Evolutionary conservation across 2,113 vertebrate species (phyloP).

Genomic region (Semnornis frantzii): DNA sequence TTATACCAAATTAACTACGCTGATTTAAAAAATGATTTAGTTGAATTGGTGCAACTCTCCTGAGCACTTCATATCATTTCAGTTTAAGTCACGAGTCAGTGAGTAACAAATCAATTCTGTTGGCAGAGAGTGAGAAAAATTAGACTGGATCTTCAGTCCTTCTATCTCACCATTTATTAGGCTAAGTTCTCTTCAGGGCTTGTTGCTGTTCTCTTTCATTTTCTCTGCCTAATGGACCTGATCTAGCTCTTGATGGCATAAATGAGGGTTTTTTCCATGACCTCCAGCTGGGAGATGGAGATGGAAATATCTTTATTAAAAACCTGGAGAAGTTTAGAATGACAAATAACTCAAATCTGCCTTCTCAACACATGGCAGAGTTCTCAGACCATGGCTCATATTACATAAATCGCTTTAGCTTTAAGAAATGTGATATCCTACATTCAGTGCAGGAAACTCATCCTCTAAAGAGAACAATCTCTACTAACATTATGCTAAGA

Average conservation of each 20-base stretch:
- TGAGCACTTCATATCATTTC: background rate
- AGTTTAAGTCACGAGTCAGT: slow-evolving; percentile 32
- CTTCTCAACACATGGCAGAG: background rate
- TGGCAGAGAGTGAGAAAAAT: slow-evolving; percentile 32
- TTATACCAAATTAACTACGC: background rate
- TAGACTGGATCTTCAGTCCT: slow-evolving; percentile 28
- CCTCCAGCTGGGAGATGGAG: slow-evolving; percentile 9
- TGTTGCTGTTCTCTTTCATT: slow-evolving; percentile 57
- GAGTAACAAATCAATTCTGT: slow-evolving; percentile 48
- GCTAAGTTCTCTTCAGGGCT: slow-evolving; percentile 46
- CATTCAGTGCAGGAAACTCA: background rate
- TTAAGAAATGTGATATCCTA: background rate
- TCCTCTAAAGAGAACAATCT: background rate
- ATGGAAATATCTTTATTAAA: slow-evolving; percentile 33
- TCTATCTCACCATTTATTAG: slow-evolving; percentile 40
- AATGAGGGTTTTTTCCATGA: slow-evolving; percentile 36
- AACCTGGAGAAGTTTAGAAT: background rate
- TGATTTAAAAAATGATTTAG: slow-evolving; percentile 8
- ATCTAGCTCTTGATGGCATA: background rate
- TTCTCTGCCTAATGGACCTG: slow-evolving; percentile 57
- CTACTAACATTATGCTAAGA: background rate
- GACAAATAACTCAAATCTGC: background rate
- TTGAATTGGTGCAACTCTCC: slow-evolving; percentile 8
- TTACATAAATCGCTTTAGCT: background rate
- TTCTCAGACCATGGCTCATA: background rate